Conservation (phyloP, 2,113 vertebrate genomes). For the Phasianus colchicus region DNA sequence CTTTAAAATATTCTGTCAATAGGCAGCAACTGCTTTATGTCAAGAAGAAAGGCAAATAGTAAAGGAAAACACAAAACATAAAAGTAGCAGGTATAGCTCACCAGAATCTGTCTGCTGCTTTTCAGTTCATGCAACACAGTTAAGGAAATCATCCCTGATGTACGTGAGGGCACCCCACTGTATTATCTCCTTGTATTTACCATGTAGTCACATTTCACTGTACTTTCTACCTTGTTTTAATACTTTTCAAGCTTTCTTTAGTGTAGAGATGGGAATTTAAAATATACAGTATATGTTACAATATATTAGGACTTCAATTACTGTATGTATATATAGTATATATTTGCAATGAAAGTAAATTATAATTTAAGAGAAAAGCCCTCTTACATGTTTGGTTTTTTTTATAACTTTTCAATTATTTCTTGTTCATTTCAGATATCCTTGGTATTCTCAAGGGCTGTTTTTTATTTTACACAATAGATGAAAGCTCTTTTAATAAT, state of each 20-base stretch:
- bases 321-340: not conserved
- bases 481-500: not conserved
- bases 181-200: not conserved
- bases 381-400: fast-evolving
- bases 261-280: not conserved
- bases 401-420: not conserved
- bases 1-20: not conserved
- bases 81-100: not conserved
- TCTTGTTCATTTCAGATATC: not conserved
- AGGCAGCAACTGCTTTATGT: not conserved
- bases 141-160: not conserved
- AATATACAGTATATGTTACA: not conserved
- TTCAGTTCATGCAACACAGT: not conserved
- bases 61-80: not conserved
- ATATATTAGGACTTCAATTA: not conserved
- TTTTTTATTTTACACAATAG: not conserved
- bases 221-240: not conserved
- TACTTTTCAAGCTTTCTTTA: not conserved
- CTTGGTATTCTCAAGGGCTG: not conserved
- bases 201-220: not conserved
- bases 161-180: fast-evolving
- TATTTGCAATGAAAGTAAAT: not conserved
- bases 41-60: not conserved
- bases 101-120: not conserved
- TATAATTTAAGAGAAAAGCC: not conserved